Evolutionary conservation across 2,797 vertebrate genomes (phyloP).

Genomic region (Phoeniculus purpureus): DNA sequence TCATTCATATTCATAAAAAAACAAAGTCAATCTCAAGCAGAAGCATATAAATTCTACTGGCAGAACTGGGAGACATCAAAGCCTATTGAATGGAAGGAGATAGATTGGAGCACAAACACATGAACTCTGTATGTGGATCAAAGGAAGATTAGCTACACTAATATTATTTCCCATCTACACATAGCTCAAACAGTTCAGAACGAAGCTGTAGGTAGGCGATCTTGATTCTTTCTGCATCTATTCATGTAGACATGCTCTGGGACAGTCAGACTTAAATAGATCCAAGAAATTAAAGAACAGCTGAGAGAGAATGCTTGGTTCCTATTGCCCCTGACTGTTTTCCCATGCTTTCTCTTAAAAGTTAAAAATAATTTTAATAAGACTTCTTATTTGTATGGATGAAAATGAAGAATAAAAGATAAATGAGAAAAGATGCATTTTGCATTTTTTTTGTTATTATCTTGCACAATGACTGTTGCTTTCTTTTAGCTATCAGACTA

Average conservation of each 20-base stretch:
- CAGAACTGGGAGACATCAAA: neutral
- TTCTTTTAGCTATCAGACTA: neutral
- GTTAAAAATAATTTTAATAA: neutral
- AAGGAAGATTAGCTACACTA: neutral
- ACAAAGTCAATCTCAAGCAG: neutral
- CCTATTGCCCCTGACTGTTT: neutral
- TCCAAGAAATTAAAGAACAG: neutral
- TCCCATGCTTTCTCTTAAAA: neutral
- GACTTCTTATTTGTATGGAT: neutral
- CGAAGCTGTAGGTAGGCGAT: neutral
- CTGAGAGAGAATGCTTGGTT: rapidly evolving
- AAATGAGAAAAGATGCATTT: neutral
- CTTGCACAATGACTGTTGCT: neutral
- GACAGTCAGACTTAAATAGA: neutral
- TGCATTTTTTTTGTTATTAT: neutral
- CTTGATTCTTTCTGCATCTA: neutral
- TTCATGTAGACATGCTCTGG: neutral
- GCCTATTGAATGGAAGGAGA: neutral
- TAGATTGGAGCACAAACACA: neutral
- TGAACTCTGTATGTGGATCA: neutral
- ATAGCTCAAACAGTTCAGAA: neutral
- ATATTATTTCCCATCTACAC: neutral
- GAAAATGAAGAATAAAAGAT: neutral
- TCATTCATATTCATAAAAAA: neutral
- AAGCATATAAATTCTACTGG: neutral